phyloP scores from a whole-genome alignment of 2,113 vertebrate species.

The Jaculus jaculus region DNA sequence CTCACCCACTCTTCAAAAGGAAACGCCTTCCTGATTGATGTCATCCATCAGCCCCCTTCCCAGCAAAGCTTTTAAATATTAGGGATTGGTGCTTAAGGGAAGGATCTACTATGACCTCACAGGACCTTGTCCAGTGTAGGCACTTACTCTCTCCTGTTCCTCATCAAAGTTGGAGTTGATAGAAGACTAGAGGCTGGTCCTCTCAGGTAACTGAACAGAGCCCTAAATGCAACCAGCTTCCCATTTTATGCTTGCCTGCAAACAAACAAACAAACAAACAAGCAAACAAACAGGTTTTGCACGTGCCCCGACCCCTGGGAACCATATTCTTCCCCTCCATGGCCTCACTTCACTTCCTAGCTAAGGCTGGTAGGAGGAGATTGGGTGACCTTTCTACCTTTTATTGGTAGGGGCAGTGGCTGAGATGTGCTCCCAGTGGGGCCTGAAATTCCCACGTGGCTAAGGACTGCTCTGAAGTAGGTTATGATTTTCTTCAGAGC shows the following conservation, averaged over 20 bases:
- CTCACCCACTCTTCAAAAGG: conserved; percentile 64
- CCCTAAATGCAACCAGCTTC: conserved; percentile 25
- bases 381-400: conserved; percentile 39
- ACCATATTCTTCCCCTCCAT: conserved; percentile 42
- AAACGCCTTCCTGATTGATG: conserved; percentile 69
- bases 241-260: conserved; percentile 46
- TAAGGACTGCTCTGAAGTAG: conserved; percentile 48
- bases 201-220: conserved; percentile 40
- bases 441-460: conserved; percentile 61
- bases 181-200: conserved; percentile 65
- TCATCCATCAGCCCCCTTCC: conserved; percentile 59
- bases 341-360: conserved; percentile 56
- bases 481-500: conserved; percentile 48
- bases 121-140: conserved; percentile 70
- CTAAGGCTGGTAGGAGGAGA: conserved; percentile 1
- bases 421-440: conserved; percentile 70
- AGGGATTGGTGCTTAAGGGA: conserved; percentile 77
- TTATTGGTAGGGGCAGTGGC: conserved; percentile 60
- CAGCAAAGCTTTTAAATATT: conserved; percentile 70
- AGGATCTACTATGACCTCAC: conserved; percentile 74
- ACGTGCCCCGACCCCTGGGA: neutral
- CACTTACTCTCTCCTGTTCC: conserved; percentile 66
- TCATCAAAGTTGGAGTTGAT: conserved; percentile 47
- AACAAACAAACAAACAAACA: too few relatives aligned
- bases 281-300: conserved; percentile 55